Conservation (phyloP, 1,140 invertebrate species). For the Heliconius congener region DNA sequence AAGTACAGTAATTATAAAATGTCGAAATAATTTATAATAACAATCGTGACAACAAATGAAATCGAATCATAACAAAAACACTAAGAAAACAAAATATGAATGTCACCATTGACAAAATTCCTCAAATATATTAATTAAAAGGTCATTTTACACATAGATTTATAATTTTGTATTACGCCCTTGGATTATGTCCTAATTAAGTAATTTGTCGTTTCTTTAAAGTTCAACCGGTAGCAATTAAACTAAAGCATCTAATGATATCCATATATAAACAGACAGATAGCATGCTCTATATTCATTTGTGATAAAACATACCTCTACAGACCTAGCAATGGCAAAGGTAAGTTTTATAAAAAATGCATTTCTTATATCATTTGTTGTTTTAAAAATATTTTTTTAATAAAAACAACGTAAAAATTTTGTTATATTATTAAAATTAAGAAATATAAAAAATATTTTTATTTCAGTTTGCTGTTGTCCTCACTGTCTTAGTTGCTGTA, state of each 20-base stretch:
- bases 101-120: background rate
- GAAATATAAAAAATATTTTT: background rate
- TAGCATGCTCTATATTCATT: background rate
- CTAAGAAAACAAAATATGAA: background rate
- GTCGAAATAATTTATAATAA: background rate
- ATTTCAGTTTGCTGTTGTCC: constrained; percentile 36
- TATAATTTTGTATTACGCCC: constrained; percentile 11
- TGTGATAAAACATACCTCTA: background rate
- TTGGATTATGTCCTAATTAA: constrained; percentile 5
- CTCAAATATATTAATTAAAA: background rate
- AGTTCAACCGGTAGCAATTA: constrained; percentile 7
- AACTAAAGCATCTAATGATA: constrained; percentile 6
- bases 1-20: background rate
- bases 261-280: background rate
- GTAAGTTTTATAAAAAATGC: background rate
- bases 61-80: too few species aligned
- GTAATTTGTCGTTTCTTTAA: background rate
- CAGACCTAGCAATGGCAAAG: background rate
- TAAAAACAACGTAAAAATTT: too few species aligned
- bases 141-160: background rate
- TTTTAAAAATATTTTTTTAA: too few species aligned
- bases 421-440: background rate
- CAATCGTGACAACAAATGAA: too few species aligned
- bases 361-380: too few species aligned
- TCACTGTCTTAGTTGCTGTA: constrained; percentile 17